These are phyloP conservation scores for Sebastes oblongus DNA, from an alignment of 2,797 vertebrate genomes.

Conservation along the genomic window DNA sequence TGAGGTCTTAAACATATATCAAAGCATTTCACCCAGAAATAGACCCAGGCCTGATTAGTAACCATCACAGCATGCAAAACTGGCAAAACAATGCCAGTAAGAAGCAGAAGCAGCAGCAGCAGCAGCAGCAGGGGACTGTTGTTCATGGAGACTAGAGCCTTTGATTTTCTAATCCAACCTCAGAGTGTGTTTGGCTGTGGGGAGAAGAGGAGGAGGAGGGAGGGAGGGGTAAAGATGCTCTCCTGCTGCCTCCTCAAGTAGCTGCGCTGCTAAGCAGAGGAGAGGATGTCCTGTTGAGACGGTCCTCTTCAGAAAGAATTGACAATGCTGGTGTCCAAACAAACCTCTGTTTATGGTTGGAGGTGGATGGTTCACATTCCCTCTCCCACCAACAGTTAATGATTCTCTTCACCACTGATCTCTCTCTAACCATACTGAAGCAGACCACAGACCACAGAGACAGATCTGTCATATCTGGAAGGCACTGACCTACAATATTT, in stretches of 20 bases:
- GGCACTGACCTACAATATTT: no score
- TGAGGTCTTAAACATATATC: not conserved
- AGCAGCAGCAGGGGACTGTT: not conserved
- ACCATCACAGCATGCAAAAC: not conserved
- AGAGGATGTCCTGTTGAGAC: not conserved
- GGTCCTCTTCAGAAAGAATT: not conserved
- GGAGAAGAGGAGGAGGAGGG: not conserved
- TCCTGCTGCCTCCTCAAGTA: not conserved
- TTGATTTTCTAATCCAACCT: slow-evolving; percentile 15
- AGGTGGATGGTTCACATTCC: no score
- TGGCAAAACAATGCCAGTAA: not conserved
- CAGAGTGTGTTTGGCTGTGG: not conserved
- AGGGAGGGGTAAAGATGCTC: not conserved
- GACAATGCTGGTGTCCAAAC: not conserved
- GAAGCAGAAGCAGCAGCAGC: not conserved
- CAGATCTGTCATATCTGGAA: no score
- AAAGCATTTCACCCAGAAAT: not conserved
- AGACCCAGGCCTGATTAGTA: not conserved
- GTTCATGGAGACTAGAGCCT: not conserved
- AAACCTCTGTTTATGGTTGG: not conserved
- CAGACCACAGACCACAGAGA: no score
- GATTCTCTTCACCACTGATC: no score
- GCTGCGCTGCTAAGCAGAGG: not conserved
- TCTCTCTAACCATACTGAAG: no score
- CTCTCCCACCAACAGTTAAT: no score